Evolutionary conservation across 2,888 invertebrate species (phyloP).

Genomic region (Endomychus coccineus): DNA sequence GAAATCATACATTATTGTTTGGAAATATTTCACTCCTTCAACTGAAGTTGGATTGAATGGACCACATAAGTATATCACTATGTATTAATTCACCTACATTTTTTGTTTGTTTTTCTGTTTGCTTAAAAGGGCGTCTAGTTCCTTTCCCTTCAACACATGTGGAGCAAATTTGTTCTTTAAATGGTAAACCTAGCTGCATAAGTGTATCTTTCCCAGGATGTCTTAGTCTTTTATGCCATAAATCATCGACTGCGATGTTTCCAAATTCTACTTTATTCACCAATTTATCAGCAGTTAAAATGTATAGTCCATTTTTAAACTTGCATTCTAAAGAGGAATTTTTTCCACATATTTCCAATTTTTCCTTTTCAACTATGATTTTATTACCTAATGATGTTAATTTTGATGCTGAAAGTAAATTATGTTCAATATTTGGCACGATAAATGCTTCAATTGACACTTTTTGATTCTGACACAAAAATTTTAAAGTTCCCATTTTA

Average conservation of each 20-base stretch:
- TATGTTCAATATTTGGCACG: constrained; percentile 14
- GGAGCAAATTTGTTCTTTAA: constrained; percentile 8
- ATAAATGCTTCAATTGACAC: constrained; percentile 12
- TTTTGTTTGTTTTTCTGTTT: not conserved
- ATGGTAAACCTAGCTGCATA: constrained; percentile 9
- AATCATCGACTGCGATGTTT: constrained; percentile 10
- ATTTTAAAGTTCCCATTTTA: constrained; percentile 8
- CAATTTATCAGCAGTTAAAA: constrained; percentile 10
- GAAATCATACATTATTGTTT: constrained; percentile 7
- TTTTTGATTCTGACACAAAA: constrained; percentile 6
- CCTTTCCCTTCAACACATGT: constrained; percentile 13
- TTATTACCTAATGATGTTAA: no score
- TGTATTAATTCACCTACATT: constrained; percentile 8
- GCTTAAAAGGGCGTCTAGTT: constrained; percentile 3
- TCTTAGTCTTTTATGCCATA: constrained; percentile 17
- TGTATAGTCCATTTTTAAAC: constrained; percentile 8
- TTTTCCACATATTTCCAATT: constrained; percentile 1
- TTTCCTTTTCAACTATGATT: constrained; percentile 10
- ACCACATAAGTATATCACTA: constrained; percentile 2
- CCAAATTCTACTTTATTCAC: constrained; percentile 7
- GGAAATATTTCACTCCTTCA: constrained; percentile 6
- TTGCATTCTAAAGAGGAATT: constrained; percentile 4
- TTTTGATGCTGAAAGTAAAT: constrained; percentile 14
- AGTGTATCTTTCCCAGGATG: constrained; percentile 13
- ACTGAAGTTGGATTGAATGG: not conserved